Evolutionary conservation across 1,140 invertebrate species (phyloP).

Genomic region (Drosophila setifemur): DNA sequence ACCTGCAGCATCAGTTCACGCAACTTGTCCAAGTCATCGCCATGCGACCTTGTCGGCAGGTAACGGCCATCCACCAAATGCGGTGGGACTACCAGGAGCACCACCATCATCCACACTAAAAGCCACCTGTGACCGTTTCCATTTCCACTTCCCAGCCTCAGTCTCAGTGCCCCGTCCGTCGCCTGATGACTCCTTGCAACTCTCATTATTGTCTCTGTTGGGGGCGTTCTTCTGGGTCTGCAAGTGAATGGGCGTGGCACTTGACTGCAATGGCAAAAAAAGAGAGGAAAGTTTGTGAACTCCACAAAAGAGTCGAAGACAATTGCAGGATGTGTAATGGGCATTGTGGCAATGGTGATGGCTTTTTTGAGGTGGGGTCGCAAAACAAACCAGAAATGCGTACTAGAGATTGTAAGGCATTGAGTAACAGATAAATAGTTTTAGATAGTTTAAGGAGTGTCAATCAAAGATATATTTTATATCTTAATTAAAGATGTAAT

Average conservation of each 20-base stretch:
- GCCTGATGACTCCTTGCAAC: slow-evolving; percentile 9
- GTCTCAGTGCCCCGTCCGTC: slow-evolving; percentile 26
- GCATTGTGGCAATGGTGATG: slow-evolving; percentile 21
- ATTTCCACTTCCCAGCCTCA: slow-evolving; percentile 6
- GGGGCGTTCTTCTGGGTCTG: slow-evolving; percentile 17
- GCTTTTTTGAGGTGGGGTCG: slow-evolving; percentile 42
- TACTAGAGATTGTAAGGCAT: slow-evolving; percentile 2
- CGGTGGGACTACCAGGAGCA: slow-evolving; percentile 58
- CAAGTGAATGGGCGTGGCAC: slow-evolving; percentile 13
- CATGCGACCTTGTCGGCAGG: slow-evolving; percentile 84
- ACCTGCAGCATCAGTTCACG: slow-evolving; percentile 85
- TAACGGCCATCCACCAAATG: slow-evolving; percentile 83
- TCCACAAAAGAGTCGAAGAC: slow-evolving; percentile 1
- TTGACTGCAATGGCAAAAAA: not conserved
- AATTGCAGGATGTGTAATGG: slow-evolving; percentile 45
- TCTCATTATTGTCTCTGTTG: slow-evolving; percentile 24
- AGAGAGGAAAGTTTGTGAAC: slow-evolving; percentile 6
- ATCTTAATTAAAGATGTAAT: too few species aligned
- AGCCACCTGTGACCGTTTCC: slow-evolving; percentile 46
- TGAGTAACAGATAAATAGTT: slow-evolving; percentile 35
- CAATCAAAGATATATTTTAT: too few species aligned
- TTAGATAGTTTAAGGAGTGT: not conserved
- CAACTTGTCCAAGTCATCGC: slow-evolving; percentile 84
- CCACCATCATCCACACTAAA: slow-evolving; percentile 50
- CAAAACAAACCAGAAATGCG: slow-evolving; percentile 33